A percentile compares a stretch with the other conserved stretches of the same genome.
phyloP scores from a whole-genome alignment of 2,888 invertebrate species.

The Zhuqinia jingwanae region DNA sequence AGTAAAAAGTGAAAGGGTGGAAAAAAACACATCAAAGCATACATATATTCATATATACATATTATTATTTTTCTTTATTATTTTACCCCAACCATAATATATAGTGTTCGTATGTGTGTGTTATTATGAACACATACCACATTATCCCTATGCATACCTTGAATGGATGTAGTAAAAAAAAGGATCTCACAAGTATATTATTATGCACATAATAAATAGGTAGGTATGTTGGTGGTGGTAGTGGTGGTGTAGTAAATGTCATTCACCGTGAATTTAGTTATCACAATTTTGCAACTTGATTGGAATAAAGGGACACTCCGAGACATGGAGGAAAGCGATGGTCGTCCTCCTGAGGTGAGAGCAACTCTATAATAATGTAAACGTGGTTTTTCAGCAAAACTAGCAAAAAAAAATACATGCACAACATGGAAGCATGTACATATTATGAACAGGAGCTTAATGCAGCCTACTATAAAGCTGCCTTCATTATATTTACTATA shows the following conservation, averaged over 20 bases:
- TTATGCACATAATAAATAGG: too few relatives aligned
- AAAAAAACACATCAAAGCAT: not conserved
- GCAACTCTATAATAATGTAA: not conserved
- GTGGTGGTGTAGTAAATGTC: not conserved
- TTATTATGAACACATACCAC: too few relatives aligned
- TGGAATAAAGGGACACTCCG: conserved; percentile 53
- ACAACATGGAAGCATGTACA: too few relatives aligned
- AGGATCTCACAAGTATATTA: too few relatives aligned
- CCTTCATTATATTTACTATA: too few relatives aligned
- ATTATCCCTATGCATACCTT: too few relatives aligned
- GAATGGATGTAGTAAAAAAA: not conserved
- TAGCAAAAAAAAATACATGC: conserved; percentile 12
- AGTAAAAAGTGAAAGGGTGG: conserved; percentile 14
- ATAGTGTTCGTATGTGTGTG: not conserved
- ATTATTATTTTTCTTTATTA: not conserved
- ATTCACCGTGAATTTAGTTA: conserved; percentile 70
- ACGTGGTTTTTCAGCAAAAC: conserved; percentile 26
- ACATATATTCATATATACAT: not conserved
- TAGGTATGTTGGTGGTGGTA: not conserved
- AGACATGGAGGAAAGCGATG: too few relatives aligned
- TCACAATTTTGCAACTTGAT: conserved; percentile 76
- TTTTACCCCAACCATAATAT: not conserved
- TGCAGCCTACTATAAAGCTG: too few relatives aligned
- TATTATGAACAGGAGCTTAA: too few relatives aligned
- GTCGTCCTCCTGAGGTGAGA: too few relatives aligned